Conservation (phyloP, 2,888 invertebrate species). For the Actias luna region DNA sequence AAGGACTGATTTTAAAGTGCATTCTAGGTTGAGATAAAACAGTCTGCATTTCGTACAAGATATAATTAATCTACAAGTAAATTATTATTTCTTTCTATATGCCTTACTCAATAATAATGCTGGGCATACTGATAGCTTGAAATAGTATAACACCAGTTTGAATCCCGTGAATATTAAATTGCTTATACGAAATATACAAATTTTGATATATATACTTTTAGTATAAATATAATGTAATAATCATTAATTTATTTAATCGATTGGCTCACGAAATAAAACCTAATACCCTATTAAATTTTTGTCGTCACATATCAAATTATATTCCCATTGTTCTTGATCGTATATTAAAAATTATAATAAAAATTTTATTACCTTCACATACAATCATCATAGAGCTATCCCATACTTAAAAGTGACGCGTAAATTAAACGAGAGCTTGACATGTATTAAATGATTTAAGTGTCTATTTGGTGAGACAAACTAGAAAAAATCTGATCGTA, state of each 20-base stretch:
- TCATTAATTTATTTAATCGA: conserved; percentile 5
- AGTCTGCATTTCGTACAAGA: no score
- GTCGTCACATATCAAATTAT: conserved; percentile 34
- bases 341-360: conserved; percentile 28
- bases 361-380: neutral
- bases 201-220: conserved; percentile 15
- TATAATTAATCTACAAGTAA: neutral
- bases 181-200: neutral
- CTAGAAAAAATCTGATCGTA: conserved; percentile 51
- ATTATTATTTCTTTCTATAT: neutral
- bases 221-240: conserved; percentile 24
- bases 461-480: conserved; percentile 56
- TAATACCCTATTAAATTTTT: neutral
- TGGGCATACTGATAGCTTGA: no score
- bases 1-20: no score
- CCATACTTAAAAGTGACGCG: conserved; percentile 2
- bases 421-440: conserved; percentile 33
- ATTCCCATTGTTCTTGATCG: conserved; percentile 31
- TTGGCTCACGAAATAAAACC: neutral
- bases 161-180: no score
- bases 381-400: conserved; percentile 5
- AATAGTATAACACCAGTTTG: no score
- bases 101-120: neutral
- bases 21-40: no score
- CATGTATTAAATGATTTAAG: conserved; percentile 47